Evolutionary conservation across 2,113 vertebrate genomes (phyloP), one percentile per base, ranked within the genome.

Genomic region (Ploceus nigricollis): DNA sequence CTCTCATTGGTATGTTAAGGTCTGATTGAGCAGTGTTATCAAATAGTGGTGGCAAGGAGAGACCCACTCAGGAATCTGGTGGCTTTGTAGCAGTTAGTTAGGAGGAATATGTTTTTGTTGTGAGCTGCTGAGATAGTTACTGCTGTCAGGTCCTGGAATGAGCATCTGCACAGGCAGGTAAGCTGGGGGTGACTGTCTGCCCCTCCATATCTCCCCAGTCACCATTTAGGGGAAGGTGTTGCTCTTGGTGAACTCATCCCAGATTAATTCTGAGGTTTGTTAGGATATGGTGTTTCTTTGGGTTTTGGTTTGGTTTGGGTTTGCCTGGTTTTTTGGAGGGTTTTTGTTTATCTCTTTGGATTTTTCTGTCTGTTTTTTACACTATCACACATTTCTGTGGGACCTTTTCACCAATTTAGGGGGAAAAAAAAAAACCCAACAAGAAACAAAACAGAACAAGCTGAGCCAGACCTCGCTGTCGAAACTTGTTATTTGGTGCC

Each of bases 401-500:
- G 22, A 70, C 2, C 12, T 78, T 47, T 66, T 6, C 40, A 31
- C 7, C 23, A 10, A 17, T 19, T 60, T 4, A 22, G 19, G 31
- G 7, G 2, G 11, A 27, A 51, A 23, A 33, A 40, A 48, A 17
- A 33, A 24, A 24, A 10, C 3, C 7, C 16, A 40, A 40, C 27
- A 17, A 21, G 17, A n/a, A 44, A 9, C 11, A 15, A 37, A 37
- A 1, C 21, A 13, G 20, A 21, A 0, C 18, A 24, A 44, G 27
- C 18, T 4, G 5, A 17, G 40, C 13, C 9, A 4, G 4, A 1
- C 16, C 25, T 1, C 2, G 0, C 11, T 15, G 13, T 5, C 5
- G 82, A 94, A 96, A 39, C 19, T 94, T 75, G 96, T 97, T 76
- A 7, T 97, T 84, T 96, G 93, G 94, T 95, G 97, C 98, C 98